Evolutionary conservation across 2,113 vertebrate genomes (phyloP), one percentile per base, ranked within the genome.

Genomic region (Dascyllus trimaculatus): DNA sequence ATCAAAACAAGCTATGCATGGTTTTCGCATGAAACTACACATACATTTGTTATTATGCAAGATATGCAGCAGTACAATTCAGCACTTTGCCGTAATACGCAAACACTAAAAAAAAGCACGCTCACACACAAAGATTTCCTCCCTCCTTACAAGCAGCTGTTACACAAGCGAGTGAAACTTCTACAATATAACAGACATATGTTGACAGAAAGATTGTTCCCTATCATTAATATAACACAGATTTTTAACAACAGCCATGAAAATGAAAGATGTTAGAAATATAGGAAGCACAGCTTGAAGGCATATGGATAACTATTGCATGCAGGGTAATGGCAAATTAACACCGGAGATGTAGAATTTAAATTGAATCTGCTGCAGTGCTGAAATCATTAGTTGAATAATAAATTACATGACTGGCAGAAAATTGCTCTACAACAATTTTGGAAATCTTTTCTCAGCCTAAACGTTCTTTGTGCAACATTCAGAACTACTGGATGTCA

Each of bases 221-320:
- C 38, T 32, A 13, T 82, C 60, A 69, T 85, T 76, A 68, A 43
- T 40, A 32, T 64, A 67, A 57, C 58, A 51, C n/a, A 48, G 25
- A 60, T 70, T 80, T 65, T 40, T 38, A 57, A 43, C 11, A 74
- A 25, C 15, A 72, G 45, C 24, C 40, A 77, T 75, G 25, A 66
- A 62, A 43, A 84, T 59, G 5, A 66, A 68, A 72, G 54, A 68
- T 71, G 18, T 25, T 26, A 11, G 11, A 74, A 79, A 71, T 52
- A 46, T 25, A 71, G 15, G 2, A 3, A 70, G 45, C 40, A 84
- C 53, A 79, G 62, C 40, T 76, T 69, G 69, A 71, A 60, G 54
- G 49, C 54, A 82, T 61, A 69, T 32, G 52, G 53, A 61, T 51
- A 40, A 61, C 10, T 58, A 24, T 43, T 25, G 60, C n/a, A 71